Percentiles rank a stretch among this genome's conserved stretches.
phyloP scores from a whole-genome alignment of 30 jellyfish, hydroid and myxozoan species.

The Aurelia aurita region DNA sequence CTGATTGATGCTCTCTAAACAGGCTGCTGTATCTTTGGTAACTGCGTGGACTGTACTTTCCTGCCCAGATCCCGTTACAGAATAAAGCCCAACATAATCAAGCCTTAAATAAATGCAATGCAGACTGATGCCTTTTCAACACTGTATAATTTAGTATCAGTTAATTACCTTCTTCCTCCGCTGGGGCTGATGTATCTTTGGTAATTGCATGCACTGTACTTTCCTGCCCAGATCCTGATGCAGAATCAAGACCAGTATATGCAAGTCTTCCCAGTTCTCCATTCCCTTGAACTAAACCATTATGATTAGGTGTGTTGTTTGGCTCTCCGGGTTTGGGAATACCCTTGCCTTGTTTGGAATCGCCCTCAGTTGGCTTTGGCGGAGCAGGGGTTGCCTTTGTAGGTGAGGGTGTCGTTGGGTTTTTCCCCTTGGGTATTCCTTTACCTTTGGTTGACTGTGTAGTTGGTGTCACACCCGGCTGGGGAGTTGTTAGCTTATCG shows the following conservation, averaged over 20 bases:
- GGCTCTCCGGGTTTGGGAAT: conserved; percentile 61
- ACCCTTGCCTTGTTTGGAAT: conserved; percentile 58
- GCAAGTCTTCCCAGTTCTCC: neutral
- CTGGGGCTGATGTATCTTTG: neutral
- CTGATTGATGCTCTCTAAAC: too few relatives aligned
- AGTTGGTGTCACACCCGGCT: conserved; percentile 33
- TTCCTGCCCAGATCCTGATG: conserved; percentile 36
- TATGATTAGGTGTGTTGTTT: conserved; percentile 57
- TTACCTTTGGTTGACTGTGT: conserved; percentile 30
- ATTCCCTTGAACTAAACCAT: conserved; percentile 41
- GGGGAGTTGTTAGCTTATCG: conserved; percentile 11
- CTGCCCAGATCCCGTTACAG: conserved; percentile 26
- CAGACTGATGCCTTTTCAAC: too few relatives aligned
- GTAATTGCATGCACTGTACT: neutral
- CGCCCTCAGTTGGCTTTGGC: conserved; percentile 38
- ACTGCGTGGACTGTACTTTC: conserved; percentile 1
- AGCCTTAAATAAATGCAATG: too few relatives aligned
- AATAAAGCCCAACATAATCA: neutral
- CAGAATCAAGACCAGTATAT: neutral
- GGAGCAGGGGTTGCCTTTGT: conserved; percentile 26
- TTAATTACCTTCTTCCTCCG: conserved; percentile 26
- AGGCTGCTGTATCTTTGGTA: conserved; percentile 4
- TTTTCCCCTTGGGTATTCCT: conserved; percentile 39
- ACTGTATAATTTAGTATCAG: too few relatives aligned
- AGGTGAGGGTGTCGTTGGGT: conserved; percentile 17